A percentile compares a stretch with the other conserved stretches of the same genome.
phyloP scores from a whole-genome alignment of 2,888 invertebrate genomes.

The Ecliptopera silaceata region DNA sequence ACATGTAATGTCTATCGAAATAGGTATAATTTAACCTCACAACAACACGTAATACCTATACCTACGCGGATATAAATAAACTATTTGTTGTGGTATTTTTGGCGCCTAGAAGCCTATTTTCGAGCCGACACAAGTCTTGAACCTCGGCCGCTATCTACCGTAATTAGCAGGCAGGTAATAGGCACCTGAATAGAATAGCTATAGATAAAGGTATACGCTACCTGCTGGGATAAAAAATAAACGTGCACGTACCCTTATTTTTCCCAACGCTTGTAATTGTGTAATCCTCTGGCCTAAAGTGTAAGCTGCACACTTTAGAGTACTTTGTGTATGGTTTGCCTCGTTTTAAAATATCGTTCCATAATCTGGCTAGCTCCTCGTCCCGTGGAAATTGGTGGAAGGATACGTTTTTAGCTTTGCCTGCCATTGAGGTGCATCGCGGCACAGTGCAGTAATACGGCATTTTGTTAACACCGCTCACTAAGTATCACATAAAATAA shows the following conservation, averaged over 20 bases:
- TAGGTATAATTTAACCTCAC: neutral
- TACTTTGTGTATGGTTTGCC: constrained; percentile 79
- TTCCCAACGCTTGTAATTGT: constrained; percentile 73
- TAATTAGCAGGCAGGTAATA: constrained; percentile 22
- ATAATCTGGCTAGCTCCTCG: constrained; percentile 67
- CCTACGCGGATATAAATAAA: constrained; percentile 2
- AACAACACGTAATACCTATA: neutral
- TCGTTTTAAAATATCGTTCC: constrained; percentile 75
- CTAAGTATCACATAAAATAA: constrained; percentile 46
- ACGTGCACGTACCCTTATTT: constrained; percentile 67
- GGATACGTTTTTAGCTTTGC: constrained; percentile 77
- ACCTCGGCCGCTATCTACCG: neutral
- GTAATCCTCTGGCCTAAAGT: constrained; percentile 74
- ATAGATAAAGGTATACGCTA: constrained; percentile 16
- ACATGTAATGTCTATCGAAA: neutral
- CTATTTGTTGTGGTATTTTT: neutral
- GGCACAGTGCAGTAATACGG: constrained; percentile 80
- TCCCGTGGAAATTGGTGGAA: constrained; percentile 78
- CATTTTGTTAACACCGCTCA: constrained; percentile 62
- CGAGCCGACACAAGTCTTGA: neutral
- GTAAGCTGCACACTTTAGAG: constrained; percentile 79
- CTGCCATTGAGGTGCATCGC: constrained; percentile 78
- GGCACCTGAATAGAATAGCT: constrained; percentile 15
- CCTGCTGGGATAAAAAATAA: constrained; percentile 31
- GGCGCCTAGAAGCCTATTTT: neutral